Base-by-base conservation (phyloP, 2,797 vertebrate species). In the Coreius guichenoti region DNA sequence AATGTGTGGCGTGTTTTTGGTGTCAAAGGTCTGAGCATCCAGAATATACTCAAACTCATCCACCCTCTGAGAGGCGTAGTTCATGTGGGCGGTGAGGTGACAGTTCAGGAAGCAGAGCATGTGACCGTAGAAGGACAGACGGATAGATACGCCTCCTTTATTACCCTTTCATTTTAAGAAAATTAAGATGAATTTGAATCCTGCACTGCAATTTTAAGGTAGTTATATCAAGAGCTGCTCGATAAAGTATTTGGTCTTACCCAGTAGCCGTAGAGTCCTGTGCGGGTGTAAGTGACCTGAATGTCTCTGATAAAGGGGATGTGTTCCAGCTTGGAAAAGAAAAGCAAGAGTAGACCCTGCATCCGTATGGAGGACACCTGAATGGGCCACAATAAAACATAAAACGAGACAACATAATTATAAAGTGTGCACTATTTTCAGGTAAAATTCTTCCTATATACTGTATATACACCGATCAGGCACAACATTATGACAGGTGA, bases 51-150 rank as follows among this genome's bases (percentile, higher is more conserved):
- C 96, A 3, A 98, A 98, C 90, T 98, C 97, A 12, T 97, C 96
- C 87, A 99, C 86, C 6, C 98, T 91, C 91, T 98, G 96, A 7
- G 94, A 91, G 5, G 95, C 95, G 43, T 97, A 96, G 47, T 97
- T 93, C 91, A 99, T 95, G 85, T 99, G 98, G 8, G 98, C 96
- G 0, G 96, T 95, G 91, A 99, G 89, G 93, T 99, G 98, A 91
- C 98, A 99, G 93, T 99, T 99, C 86, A 99, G 91, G 92, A 99
- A 97, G 87, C 98, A 99, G 75, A 99, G 0, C 12, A 91, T 93
- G 90, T 97, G 97, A 5, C 98, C 98, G 0, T 97, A 98, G 43
- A 99, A 93, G 21, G 96, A 97, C 91, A 99, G 86, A 65, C 96
- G 96, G 73, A 96, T 39, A 1, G 95, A 93, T 67, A 99, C 96